Percentiles rank a stretch among this genome's conserved stretches.
Evolutionary conservation across 1,140 invertebrate species (phyloP).

Genomic region (Samia ricini): DNA sequence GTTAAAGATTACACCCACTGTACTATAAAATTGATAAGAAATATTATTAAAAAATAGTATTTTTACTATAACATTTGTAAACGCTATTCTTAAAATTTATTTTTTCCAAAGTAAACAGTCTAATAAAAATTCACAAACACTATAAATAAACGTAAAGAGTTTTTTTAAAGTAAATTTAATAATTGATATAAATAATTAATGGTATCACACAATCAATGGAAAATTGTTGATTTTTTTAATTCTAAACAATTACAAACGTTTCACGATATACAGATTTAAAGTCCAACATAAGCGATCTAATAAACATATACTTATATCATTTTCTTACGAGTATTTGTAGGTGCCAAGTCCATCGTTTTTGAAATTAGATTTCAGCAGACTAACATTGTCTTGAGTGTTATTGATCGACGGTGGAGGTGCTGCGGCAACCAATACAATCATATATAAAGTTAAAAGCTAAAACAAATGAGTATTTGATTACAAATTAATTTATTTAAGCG

Average conservation of each 20-base stretch:
- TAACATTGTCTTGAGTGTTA: background rate
- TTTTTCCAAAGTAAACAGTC: no score
- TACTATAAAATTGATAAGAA: no score
- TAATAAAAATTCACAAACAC: no score
- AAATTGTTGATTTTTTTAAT: background rate
- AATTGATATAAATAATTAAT: background rate
- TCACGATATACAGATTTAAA: background rate
- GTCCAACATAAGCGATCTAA: background rate
- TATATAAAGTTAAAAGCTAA: background rate
- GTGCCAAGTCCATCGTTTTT: background rate
- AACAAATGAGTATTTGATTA: background rate
- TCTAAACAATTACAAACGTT: background rate
- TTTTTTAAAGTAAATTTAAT: background rate
- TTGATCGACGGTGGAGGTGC: background rate
- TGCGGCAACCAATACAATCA: background rate
- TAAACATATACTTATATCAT: background rate
- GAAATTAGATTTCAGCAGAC: background rate
- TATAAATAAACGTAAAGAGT: background rate
- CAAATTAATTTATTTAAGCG: background rate
- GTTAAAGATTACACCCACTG: no score
- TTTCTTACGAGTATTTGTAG: background rate
- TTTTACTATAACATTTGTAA: no score
- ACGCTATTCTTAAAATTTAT: no score
- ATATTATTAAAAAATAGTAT: no score
- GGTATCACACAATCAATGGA: background rate